Evolutionary conservation across 2,113 vertebrate species (phyloP), one percentile per base, ranked within the genome.

Genomic region (Dromaius novaehollandiae): DNA sequence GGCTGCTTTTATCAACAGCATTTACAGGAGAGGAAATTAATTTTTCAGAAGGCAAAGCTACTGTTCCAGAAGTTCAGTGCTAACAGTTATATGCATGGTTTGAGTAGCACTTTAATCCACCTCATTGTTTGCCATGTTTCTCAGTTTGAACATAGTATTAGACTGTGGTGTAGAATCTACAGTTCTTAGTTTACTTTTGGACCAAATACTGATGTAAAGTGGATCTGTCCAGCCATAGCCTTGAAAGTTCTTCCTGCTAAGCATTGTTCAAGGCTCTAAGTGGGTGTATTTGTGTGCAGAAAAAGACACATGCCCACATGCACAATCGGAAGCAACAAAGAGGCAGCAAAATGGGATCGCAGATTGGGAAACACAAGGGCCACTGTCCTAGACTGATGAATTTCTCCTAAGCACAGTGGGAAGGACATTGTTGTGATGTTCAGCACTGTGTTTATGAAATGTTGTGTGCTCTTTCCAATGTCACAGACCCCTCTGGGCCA

Each of bases 111-210:
- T 85, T 89, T 83, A 69, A n/a, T 92, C 95, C 42, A 58, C 78
- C 10, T 22, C 13, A 14, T 40, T 16, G 28, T 51, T 68, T 90
- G 28, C 60, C 18, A 0, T 44, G 15, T 90, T 94, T 86, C 42
- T 86, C 24, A 58, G 4, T 1, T 14, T 42, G 34, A 65, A 60
- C 19, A 13, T 21, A 21, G 15, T 48, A 44, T 68, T 79, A 58
- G 42, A 36, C 28, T 71, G 42, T 50, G n/a, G 36, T 28, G n/a
- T 61, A 6, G 3, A 56, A 44, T 85, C 48, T 50, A 64, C 19
- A 66, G 50, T 85, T 95, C 56, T 69, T 68, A 55, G 64, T 91
- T 86, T 79, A 48, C 30, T 87, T 85, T 92, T 94, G 75, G 40
- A 71, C 74, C 71, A 88, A 69, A 77, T 42, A 34, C 48, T 60